A percentile compares a stretch with the other conserved stretches of the same genome.
These are phyloP conservation scores for Synanceia verrucosa DNA, from an alignment of 2,797 vertebrate genomes.

Conservation along the genomic window DNA sequence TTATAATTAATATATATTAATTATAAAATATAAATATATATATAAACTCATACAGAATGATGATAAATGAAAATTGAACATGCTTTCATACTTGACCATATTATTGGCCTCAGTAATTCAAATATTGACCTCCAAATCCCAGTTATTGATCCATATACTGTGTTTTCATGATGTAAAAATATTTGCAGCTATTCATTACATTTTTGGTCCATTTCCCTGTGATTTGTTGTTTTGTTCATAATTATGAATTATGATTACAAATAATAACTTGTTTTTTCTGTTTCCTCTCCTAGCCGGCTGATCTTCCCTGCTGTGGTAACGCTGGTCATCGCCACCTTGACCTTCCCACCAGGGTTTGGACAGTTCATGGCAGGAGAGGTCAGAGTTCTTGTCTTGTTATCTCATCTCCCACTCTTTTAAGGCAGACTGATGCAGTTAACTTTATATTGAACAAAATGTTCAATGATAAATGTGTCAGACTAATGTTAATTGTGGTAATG, in stretches of 20 bases:
- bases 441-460: too few relatives aligned
- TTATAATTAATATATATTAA: background rate
- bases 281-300: conserved; percentile 81
- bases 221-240: background rate
- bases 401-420: background rate
- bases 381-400: conserved; percentile 55
- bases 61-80: background rate
- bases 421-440: background rate
- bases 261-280: background rate
- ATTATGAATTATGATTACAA: background rate
- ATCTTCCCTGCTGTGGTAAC: conserved; percentile 91
- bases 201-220: background rate
- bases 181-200: background rate
- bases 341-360: conserved; percentile 93
- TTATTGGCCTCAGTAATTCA: too few relatives aligned
- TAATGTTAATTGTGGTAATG: background rate
- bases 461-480: background rate
- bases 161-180: background rate
- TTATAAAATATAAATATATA: background rate
- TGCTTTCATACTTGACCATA: background rate
- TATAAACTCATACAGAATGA: background rate
- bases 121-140: background rate
- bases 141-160: background rate
- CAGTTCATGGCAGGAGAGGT: conserved; percentile 99
- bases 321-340: conserved; percentile 89